A percentile compares a stretch with the other conserved stretches of the same genome.
Evolutionary conservation across 2,797 vertebrate species (phyloP).

Genomic region (Gouania willdenowi): DNA sequence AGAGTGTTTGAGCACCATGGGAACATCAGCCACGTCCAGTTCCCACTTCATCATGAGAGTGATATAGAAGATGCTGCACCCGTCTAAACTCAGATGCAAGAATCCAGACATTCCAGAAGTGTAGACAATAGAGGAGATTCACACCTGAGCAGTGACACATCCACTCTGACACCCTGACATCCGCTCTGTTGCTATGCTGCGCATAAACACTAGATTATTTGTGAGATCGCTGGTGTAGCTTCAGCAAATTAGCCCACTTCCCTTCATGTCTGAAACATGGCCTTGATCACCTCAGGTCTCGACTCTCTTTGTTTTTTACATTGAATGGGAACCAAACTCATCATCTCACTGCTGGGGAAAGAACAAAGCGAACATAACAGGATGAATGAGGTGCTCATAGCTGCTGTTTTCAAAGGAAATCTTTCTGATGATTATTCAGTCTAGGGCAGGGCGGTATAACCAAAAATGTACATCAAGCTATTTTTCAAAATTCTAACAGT

Average conservation of each 20-base stretch:
- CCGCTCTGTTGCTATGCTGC: conserved; percentile 29
- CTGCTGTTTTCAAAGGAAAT: not conserved
- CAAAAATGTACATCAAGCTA: no score
- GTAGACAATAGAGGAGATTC: conserved; percentile 52
- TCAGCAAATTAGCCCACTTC: conserved; percentile 17
- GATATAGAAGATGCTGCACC: not conserved
- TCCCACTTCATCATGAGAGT: conserved; percentile 2
- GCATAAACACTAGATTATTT: conserved; percentile 44
- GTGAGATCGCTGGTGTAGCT: conserved; percentile 11
- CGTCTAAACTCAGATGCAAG: conserved; percentile 10
- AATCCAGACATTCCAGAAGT: conserved; percentile 46
- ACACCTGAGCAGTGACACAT: not conserved
- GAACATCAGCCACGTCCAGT: conserved; percentile 8
- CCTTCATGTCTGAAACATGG: not conserved
- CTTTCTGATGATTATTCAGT: no score
- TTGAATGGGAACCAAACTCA: conserved; percentile 11
- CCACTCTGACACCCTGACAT: conserved; percentile 7
- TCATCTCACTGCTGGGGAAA: not conserved
- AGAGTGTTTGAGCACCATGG: conserved; percentile 20
- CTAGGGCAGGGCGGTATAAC: no score
- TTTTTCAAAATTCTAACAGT: no score
- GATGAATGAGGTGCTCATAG: conserved; percentile 1
- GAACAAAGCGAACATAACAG: conserved; percentile 8
- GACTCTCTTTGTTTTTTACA: conserved; percentile 11
- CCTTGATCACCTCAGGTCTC: not conserved